Conservation (phyloP, 2,888 invertebrate species). For the Ellobium chinense region DNA sequence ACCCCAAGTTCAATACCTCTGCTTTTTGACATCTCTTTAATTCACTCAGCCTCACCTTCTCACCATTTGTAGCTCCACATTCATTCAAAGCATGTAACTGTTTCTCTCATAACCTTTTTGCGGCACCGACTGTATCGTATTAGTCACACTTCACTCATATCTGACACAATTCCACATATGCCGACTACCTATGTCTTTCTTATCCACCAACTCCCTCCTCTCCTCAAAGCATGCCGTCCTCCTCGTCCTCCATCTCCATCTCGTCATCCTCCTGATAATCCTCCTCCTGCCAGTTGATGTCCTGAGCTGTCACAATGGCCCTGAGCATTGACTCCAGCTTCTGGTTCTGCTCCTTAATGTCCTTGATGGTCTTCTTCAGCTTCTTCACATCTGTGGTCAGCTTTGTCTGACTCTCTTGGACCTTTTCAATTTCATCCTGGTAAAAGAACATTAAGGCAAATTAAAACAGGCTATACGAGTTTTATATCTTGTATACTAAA, state of each 20-base stretch:
- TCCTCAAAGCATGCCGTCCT: neutral
- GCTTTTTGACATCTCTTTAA: too few species aligned
- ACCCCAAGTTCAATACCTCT: too few species aligned
- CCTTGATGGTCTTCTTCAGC: slow-evolving; percentile 67
- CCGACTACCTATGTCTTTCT: too few species aligned
- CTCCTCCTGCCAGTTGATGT: slow-evolving; percentile 70
- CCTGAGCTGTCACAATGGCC: slow-evolving; percentile 64
- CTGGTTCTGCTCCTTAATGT: slow-evolving; percentile 65
- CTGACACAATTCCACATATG: too few species aligned
- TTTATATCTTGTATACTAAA: neutral
- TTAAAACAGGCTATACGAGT: neutral
- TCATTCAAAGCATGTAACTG: too few species aligned
- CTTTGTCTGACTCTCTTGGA: slow-evolving; percentile 71
- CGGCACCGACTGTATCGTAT: too few species aligned
- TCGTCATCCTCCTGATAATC: slow-evolving; percentile 68
- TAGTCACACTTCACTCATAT: too few species aligned
- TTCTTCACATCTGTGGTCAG: slow-evolving; percentile 64
- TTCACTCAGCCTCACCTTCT: too few species aligned
- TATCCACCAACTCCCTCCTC: too few species aligned
- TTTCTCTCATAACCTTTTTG: too few species aligned
- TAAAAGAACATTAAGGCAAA: neutral
- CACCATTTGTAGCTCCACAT: too few species aligned
- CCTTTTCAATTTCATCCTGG: slow-evolving; percentile 73
- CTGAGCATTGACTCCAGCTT: slow-evolving; percentile 73
- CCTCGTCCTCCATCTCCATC: slow-evolving; percentile 5